These are phyloP conservation scores for Rhamnusium bicolor DNA, from an alignment of 2,888 invertebrate species.

Conservation along the genomic window DNA sequence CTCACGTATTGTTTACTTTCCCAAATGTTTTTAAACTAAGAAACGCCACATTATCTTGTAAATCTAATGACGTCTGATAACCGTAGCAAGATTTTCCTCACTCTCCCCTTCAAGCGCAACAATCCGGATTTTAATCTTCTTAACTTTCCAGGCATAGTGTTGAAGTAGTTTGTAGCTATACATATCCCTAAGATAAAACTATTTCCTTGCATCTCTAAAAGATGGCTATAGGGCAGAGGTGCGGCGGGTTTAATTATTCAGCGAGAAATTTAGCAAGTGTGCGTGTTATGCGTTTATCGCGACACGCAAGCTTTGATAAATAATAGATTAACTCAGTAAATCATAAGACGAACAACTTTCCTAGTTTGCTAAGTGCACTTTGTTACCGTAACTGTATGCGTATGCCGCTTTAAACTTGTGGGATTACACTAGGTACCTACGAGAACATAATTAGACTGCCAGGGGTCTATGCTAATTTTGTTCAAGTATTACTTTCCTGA, in stretches of 20 bases:
- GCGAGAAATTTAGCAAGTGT: slow-evolving; percentile 61
- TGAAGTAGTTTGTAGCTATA: background rate
- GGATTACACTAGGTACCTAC: background rate
- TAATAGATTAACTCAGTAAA: slow-evolving; percentile 67
- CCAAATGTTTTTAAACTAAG: too few species aligned
- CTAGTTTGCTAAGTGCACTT: slow-evolving; percentile 25
- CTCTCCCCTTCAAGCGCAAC: too few species aligned
- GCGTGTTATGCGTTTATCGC: slow-evolving; percentile 66
- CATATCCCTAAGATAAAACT: slow-evolving; percentile 9
- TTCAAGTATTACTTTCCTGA: too few species aligned
- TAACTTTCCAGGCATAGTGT: background rate
- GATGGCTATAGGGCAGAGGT: slow-evolving; percentile 19
- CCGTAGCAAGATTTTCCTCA: too few species aligned
- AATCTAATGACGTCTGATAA: too few species aligned
- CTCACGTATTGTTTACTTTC: too few species aligned
- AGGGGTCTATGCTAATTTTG: too few species aligned
- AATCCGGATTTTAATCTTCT: background rate
- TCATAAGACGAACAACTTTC: slow-evolving; percentile 52
- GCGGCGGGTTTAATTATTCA: slow-evolving; percentile 61
- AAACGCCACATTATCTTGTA: too few species aligned
- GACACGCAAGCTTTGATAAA: slow-evolving; percentile 67
- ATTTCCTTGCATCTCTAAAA: slow-evolving; percentile 6
- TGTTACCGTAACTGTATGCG: background rate
- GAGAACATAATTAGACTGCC: too few species aligned
- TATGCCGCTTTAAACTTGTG: background rate